phyloP scores from a whole-genome alignment of 1,140 invertebrate species.

The Episyrphus balteatus region DNA sequence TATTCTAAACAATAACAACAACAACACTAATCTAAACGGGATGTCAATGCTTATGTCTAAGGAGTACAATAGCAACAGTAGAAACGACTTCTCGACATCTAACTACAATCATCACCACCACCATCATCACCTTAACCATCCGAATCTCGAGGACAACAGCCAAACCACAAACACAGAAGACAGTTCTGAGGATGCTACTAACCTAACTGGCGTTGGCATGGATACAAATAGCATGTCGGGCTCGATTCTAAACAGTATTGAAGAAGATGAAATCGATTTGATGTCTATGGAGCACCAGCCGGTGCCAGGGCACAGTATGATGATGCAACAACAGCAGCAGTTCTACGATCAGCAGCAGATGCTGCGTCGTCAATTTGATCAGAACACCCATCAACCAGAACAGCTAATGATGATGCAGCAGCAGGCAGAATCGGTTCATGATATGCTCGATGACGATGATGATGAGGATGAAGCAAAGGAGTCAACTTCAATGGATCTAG shows the following conservation, averaged over 20 bases:
- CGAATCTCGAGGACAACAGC: neutral
- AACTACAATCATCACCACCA: slow-evolving; percentile 7
- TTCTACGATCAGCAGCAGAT: neutral
- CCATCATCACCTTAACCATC: slow-evolving; percentile 9
- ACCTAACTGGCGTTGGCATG: neutral
- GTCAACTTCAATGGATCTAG: slow-evolving; percentile 10
- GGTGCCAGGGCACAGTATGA: neutral
- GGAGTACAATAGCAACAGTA: slow-evolving; percentile 2
- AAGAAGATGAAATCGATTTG: too few species aligned
- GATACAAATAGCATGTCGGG: neutral
- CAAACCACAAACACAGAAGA: slow-evolving; percentile 5
- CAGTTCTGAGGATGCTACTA: slow-evolving; percentile 2
- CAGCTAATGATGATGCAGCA: slow-evolving; percentile 26
- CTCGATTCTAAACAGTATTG: too few species aligned
- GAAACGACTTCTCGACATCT: neutral
- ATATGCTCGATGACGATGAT: slow-evolving; percentile 30
- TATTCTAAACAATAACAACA: slow-evolving; percentile 1
- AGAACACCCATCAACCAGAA: slow-evolving; percentile 1
- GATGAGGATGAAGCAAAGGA: slow-evolving; percentile 26
- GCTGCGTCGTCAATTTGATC: slow-evolving; percentile 4
- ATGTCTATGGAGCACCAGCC: too few species aligned
- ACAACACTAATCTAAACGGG: neutral
- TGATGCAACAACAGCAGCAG: neutral
- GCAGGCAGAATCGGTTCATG: slow-evolving; percentile 18
- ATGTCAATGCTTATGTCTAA: neutral